Base-by-base conservation (phyloP, 1,140 invertebrate species). In the Drosophila sucinea region DNA sequence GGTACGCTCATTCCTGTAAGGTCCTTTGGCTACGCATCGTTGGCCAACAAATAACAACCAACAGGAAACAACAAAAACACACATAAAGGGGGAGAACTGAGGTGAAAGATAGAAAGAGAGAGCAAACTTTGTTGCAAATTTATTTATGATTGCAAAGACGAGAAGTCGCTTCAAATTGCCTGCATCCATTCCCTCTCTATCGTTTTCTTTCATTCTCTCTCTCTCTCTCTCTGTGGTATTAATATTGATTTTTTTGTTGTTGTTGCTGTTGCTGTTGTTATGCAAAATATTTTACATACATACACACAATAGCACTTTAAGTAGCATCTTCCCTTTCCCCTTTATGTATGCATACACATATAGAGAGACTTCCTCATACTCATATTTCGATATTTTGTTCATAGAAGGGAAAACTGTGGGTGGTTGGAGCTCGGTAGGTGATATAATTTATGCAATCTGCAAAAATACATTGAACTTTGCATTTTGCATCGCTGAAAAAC, bases 1-100 rank as follows among this genome's bases (percentile, higher is more conserved):
- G 17, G 17, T 17, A 17, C 17, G 17, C 17, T 17, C 17, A 17
- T 17, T 17, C 17, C 17, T 4, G 2, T 10, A 11, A 38, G 40
- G 27, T 30, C 70, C 35, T 58, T 66, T 77, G 73, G 73, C 68
- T 35, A 76, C 73, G 73, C 73, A 70, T 77, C 73, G 66, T 60
- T 77, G 55, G 30, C 58, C 73, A 77, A n/a, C 40, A 54, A 56
- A 44, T 41, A 58, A 73, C 66, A 60, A 57, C 57, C 60, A 70
- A 76, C 17, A 55, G 30, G 25, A 35, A 17, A 33, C 63, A 29
- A 51, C 44, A 51, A 2, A 27, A 51, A 51, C 1, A 51, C 6
- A 51, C 23, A 25, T 25, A 3, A 8, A 4, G 17, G 54, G 30
- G 44, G 6, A 27, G 4, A 44, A 17, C 17, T 17, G 17, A 17